phyloP scores from a whole-genome alignment of 2,113 vertebrate species.

The Synchiropus splendidus region DNA sequence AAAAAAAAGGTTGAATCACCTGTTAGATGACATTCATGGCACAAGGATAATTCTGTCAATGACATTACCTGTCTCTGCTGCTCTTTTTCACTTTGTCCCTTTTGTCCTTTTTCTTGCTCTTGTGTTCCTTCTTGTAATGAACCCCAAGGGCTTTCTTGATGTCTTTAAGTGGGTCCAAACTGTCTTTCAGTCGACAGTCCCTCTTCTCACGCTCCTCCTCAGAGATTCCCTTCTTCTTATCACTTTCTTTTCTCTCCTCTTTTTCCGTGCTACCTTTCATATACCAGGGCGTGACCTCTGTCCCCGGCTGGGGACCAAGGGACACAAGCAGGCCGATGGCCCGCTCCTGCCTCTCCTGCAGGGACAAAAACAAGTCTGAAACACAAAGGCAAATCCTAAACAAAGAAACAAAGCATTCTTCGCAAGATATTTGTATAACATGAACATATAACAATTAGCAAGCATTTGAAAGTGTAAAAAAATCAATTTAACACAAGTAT shows the following conservation, averaged over 20 bases:
- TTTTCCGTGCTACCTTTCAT: conserved; percentile 57
- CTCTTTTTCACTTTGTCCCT: conserved; percentile 26
- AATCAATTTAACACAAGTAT: not conserved
- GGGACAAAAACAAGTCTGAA: not conserved
- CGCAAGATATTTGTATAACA: not conserved
- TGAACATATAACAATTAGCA: not conserved
- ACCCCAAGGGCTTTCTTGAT: conserved; percentile 60
- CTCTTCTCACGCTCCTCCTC: conserved; percentile 68
- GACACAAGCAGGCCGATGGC: conserved; percentile 82
- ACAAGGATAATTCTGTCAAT: too few relatives aligned
- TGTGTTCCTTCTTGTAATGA: conserved; percentile 44
- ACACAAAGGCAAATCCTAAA: too few relatives aligned
- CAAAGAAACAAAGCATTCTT: too few relatives aligned
- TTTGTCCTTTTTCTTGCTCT: conserved; percentile 47
- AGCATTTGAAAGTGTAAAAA: not conserved
- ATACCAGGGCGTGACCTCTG: conserved; percentile 81
- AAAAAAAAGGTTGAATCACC: not conserved
- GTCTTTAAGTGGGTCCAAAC: conserved; percentile 61
- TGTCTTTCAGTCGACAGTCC: conserved; percentile 53
- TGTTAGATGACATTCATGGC: not conserved
- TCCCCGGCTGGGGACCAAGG: conserved; percentile 75
- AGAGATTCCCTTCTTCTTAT: conserved; percentile 48
- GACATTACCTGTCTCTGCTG: conserved; percentile 48
- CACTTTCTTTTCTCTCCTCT: conserved; percentile 28
- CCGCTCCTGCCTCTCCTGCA: conserved; percentile 78